Evolutionary conservation across 2,797 vertebrate species (phyloP).

Genomic region (Microhierax caerulescens): DNA sequence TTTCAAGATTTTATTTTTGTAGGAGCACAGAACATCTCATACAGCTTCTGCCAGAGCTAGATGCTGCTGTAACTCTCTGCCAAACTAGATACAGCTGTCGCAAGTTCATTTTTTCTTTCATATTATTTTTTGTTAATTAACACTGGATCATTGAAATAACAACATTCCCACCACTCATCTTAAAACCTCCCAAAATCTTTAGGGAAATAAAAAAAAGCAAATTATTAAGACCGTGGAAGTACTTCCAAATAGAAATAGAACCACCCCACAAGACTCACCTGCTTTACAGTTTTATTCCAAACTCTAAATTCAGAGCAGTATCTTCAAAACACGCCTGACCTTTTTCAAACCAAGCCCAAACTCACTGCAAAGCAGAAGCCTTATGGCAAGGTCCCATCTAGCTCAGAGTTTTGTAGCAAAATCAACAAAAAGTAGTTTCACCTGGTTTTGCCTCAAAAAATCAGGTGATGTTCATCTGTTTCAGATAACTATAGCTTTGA

Average conservation of each 20-base stretch:
- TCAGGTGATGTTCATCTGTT: neutral
- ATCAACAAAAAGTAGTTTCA: neutral
- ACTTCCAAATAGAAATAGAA: neutral
- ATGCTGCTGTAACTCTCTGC: neutral
- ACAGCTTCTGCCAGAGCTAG: neutral
- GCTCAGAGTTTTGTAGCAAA: neutral
- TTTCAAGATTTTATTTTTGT: neutral
- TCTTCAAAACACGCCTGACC: neutral
- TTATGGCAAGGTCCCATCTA: fast-evolving
- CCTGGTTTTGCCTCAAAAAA: neutral
- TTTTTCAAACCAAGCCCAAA: neutral
- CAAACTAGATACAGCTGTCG: neutral
- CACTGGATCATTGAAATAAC: neutral
- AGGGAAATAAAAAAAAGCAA: fast-evolving
- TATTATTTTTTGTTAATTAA: neutral
- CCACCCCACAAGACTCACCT: neutral
- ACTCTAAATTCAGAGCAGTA: neutral
- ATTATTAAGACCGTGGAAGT: neutral
- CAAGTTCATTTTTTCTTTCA: neutral
- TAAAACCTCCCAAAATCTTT: neutral
- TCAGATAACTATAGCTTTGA: neutral
- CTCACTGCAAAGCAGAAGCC: neutral
- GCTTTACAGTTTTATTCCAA: neutral
- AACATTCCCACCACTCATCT: neutral
- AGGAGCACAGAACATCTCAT: neutral